Evolutionary conservation across 2,113 vertebrate species (phyloP), one percentile per base, ranked within the genome.

Genomic region (Athene noctua): DNA sequence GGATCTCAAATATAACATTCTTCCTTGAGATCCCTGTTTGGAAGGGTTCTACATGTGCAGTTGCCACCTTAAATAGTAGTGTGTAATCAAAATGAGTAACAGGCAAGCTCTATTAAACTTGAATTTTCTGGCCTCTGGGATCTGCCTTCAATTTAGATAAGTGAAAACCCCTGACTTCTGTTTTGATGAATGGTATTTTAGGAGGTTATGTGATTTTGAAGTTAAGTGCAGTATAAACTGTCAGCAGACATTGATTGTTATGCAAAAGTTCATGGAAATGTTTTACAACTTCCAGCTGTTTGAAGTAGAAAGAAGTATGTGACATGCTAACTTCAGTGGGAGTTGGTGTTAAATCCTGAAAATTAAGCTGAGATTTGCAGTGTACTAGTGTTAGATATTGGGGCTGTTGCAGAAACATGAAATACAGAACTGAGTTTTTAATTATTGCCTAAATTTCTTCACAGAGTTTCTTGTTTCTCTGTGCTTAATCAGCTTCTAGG

Each of bases 141-240:
- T 81, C 46, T 8, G 14, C 25, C 25, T 80, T 70, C 38, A 51
- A 25, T 40, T 77, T 59, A n/a, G 46, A 40, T 30, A 54, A 66
- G n/a, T 5, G n/a, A 71, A 23, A 22, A 9, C 2, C 23, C 15
- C 3, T 40, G 46, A 54, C 7, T 30, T 30, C 2, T 3, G 5
- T 85, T 59, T 67, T 61, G 5, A 23, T 68, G 23, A 71, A 32
- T 47, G 26, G 9, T 58, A 11, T 54, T 72, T 58, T 59, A 73
- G 46, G 52, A 71, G 47, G 8, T 27, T 67, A 7, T 2, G 8
- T 49, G 23, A 9, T 66, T 73, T 62, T 79, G 17, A 57, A 84
- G 51, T 26, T 36, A 49, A 81, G 29, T 0, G 3, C 34, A 38
- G 9, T 78, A 25, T 62, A 57, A 46, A 8, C 47, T 67, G 18